A percentile compares a stretch with the other conserved stretches of the same genome.
These are phyloP conservation scores for Gisinianus flammeolus DNA, from an alignment of 2,888 invertebrate species.

Conservation along the genomic window DNA sequence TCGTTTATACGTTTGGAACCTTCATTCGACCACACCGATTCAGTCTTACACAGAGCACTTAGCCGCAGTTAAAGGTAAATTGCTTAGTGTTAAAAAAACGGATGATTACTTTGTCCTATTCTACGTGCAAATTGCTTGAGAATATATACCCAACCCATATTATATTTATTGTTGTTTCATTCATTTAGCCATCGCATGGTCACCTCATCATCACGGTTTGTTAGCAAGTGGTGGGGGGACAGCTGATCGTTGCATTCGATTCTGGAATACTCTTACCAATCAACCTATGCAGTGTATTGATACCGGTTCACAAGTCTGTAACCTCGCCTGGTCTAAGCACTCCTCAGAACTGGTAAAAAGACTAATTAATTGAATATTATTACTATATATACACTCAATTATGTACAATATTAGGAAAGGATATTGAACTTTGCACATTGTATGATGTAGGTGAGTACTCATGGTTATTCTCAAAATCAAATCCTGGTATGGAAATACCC, in stretches of 20 bases:
- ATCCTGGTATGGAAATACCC: slow-evolving; percentile 99
- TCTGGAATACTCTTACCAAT: slow-evolving; percentile 98
- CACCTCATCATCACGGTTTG: slow-evolving; percentile 96
- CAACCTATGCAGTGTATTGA: slow-evolving; percentile 97
- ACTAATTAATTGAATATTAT: slow-evolving; percentile 17
- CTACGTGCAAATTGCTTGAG: background rate
- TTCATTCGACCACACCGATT: slow-evolving; percentile 84
- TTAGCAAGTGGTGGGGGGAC: slow-evolving; percentile 99
- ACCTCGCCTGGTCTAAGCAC: slow-evolving; percentile 98
- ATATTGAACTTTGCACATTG: background rate
- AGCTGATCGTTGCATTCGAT: slow-evolving; percentile 75
- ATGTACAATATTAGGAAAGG: background rate
- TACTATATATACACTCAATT: too few relatives aligned
- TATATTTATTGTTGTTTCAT: slow-evolving; percentile 6
- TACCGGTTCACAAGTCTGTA: slow-evolving; percentile 97
- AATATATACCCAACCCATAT: background rate
- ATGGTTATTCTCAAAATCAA: slow-evolving; percentile 98
- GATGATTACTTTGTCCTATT: background rate
- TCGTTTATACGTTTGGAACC: slow-evolving; percentile 88
- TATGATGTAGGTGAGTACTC: slow-evolving; percentile 74
- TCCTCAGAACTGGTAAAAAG: slow-evolving; percentile 86
- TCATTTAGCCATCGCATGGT: slow-evolving; percentile 89
- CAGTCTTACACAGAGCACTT: slow-evolving; percentile 96
- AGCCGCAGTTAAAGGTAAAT: slow-evolving; percentile 83
- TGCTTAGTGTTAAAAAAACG: background rate